phyloP scores from a whole-genome alignment of 2,797 vertebrate species.

The Poecilia gillii region DNA sequence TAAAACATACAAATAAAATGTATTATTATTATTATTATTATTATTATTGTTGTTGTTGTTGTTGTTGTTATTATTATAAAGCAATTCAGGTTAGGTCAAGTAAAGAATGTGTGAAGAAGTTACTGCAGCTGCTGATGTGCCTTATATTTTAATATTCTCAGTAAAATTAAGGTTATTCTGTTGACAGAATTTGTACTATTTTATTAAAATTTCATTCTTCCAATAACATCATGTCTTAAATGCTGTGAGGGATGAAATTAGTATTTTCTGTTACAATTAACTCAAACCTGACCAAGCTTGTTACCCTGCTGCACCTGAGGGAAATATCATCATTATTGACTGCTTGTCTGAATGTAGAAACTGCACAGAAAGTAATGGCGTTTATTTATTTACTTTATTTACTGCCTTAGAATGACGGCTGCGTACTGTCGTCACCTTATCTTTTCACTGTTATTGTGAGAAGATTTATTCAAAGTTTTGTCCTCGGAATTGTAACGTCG shows the following conservation, averaged over 20 bases:
- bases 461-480: slow-evolving; percentile 70
- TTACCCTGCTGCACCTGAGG: slow-evolving; percentile 17
- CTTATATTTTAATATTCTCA: not conserved
- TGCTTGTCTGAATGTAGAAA: slow-evolving; percentile 16
- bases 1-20: not conserved
- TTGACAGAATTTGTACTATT: slow-evolving; percentile 11
- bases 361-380: slow-evolving; percentile 12
- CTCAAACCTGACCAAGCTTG: slow-evolving; percentile 33
- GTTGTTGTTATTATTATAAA: not conserved
- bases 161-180: not conserved
- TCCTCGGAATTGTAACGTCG: slow-evolving; percentile 71
- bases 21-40: too few relatives aligned
- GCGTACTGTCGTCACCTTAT: slow-evolving; percentile 27
- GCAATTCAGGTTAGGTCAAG: not conserved
- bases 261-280: slow-evolving; percentile 14
- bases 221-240: slow-evolving; percentile 25
- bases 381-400: slow-evolving; percentile 11
- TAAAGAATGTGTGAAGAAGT: not conserved
- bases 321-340: slow-evolving; percentile 21
- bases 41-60: not conserved
- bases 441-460: slow-evolving; percentile 25
- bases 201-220: not conserved
- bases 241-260: slow-evolving; percentile 8
- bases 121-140: not conserved
- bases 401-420: slow-evolving; percentile 24